phyloP scores from a whole-genome alignment of 2,113 vertebrate species.

The Neotragus moschatus region DNA sequence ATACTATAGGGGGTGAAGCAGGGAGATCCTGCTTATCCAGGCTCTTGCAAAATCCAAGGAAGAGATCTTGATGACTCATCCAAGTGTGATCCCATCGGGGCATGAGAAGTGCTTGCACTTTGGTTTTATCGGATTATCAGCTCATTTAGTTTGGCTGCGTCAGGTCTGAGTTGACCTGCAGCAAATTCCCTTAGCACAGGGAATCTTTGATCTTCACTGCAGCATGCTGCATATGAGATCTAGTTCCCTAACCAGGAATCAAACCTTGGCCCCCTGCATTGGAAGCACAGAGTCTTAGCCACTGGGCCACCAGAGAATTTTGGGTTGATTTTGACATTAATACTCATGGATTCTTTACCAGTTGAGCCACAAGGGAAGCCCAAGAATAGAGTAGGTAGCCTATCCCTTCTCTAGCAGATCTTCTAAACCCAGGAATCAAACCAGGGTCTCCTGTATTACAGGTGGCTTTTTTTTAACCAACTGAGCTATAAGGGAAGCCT shows the following conservation, averaged over 20 bases:
- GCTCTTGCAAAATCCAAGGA: background rate
- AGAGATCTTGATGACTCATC: background rate
- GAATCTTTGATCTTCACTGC: background rate
- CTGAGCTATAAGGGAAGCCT: background rate
- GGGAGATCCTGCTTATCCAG: background rate
- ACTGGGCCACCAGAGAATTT: background rate
- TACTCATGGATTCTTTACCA: background rate
- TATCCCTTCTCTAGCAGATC: background rate
- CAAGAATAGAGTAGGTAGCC: background rate
- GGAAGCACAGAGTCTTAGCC: background rate
- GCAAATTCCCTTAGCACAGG: background rate
- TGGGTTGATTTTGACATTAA: background rate
- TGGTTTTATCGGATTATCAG: background rate
- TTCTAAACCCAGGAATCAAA: background rate
- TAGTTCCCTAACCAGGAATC: background rate
- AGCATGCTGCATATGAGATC: background rate
- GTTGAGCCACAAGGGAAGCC: background rate
- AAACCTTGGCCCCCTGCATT: background rate
- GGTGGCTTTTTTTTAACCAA: background rate
- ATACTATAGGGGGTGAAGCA: background rate
- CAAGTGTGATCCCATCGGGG: background rate
- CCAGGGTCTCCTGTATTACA: background rate
- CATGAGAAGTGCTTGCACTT: background rate
- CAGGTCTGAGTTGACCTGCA: background rate
- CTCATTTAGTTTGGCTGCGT: background rate